Conservation (phyloP, 2,113 vertebrate genomes). For the Catharus bicknelli region DNA sequence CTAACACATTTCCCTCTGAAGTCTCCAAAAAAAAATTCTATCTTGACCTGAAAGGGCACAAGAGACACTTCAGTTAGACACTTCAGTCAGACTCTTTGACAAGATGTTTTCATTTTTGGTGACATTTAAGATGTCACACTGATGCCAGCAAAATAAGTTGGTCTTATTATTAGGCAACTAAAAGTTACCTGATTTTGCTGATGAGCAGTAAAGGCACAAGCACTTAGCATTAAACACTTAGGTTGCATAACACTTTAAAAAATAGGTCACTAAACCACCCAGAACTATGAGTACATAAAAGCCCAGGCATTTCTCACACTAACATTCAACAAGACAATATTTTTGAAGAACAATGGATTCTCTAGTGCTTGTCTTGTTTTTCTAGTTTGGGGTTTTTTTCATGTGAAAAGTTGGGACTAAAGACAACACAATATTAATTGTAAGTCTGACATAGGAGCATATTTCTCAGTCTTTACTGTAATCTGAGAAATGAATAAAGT, state of each 20-base stretch:
- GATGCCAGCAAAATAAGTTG: not conserved
- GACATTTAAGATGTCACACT: not conserved
- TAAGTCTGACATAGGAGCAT: not conserved
- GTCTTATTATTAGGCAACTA: not conserved
- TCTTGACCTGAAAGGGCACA: not conserved
- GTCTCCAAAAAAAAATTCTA: not conserved
- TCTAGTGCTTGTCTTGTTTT: not conserved
- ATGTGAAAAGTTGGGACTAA: not conserved
- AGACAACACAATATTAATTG: not conserved
- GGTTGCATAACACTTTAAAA: not conserved
- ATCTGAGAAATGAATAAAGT: conserved; percentile 44
- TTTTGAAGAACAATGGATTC: not conserved
- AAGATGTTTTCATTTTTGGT: not conserved
- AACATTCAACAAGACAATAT: not conserved
- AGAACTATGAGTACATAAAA: not conserved
- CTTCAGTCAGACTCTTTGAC: not conserved
- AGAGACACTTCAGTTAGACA: not conserved
- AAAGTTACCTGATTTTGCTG: not conserved
- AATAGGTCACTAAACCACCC: not conserved
- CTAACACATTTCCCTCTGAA: not conserved
- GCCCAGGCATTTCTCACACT: not conserved
- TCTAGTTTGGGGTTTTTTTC: not conserved
- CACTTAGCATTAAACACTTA: not conserved
- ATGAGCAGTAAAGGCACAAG: not conserved
- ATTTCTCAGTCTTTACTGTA: conserved; percentile 36